These are phyloP conservation scores for Polydrusus cervinus DNA, from an alignment of 2,888 invertebrate genomes.

Conservation along the genomic window DNA sequence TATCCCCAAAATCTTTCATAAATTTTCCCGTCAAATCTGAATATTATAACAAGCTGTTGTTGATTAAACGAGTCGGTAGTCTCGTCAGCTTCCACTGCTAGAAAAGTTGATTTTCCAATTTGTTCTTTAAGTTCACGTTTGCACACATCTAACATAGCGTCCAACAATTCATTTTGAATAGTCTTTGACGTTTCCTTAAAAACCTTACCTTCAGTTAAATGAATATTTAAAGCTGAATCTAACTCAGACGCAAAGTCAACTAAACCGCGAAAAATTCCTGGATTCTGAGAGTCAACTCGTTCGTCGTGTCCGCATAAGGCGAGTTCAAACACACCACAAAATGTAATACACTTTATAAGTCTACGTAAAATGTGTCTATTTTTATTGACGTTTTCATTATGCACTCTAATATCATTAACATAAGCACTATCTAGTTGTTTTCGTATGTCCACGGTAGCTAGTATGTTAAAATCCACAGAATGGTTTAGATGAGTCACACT, in stretches of 20 bases:
- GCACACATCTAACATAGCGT: constrained; percentile 21
- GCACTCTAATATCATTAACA: constrained; percentile 23
- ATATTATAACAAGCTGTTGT: constrained; percentile 22
- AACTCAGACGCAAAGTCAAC: constrained; percentile 14
- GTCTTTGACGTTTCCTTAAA: constrained; percentile 20
- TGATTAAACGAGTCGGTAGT: constrained; percentile 19
- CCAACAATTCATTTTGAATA: constrained; percentile 24
- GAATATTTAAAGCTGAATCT: constrained; percentile 3
- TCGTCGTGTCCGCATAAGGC: constrained; percentile 22
- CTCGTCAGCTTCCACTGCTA: constrained; percentile 23
- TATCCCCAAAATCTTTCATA: constrained; percentile 33
- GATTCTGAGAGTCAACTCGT: constrained; percentile 26
- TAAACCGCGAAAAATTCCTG: constrained; percentile 28
- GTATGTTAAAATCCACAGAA: constrained; percentile 34
- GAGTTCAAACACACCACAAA: constrained; percentile 32
- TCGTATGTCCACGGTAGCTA: constrained; percentile 27
- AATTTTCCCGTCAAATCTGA: constrained; percentile 25
- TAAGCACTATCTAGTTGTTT: constrained; percentile 28
- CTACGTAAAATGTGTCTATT: constrained; percentile 28
- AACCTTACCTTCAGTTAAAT: constrained; percentile 11
- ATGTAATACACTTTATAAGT: constrained; percentile 19
- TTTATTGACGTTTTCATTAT: constrained; percentile 28
- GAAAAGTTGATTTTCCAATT: constrained; percentile 14
- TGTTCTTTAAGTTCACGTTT: constrained; percentile 28
- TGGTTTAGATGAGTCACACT: constrained; percentile 30